Base-by-base conservation (phyloP, 1,140 invertebrate species). In the Elymnias hypermnestra region DNA sequence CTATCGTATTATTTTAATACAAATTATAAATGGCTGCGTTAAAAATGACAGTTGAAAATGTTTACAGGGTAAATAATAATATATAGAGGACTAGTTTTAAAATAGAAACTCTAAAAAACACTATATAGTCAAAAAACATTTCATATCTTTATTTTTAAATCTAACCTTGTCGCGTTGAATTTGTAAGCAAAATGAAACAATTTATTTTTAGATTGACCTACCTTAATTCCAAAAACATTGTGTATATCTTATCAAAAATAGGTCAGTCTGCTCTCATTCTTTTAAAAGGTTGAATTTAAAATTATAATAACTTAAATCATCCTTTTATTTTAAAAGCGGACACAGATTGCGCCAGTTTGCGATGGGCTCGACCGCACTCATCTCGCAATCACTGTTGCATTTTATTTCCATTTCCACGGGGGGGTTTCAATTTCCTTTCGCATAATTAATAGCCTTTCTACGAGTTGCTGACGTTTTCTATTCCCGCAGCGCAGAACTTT, bases 371-470 rank as follows among this genome's bases (percentile, higher is more conserved):
- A 28, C 57, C 52, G 66, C 56, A 72, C 72, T 82, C 74, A 72
- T 75, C 77, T 73, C 65, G 69, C 75, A 83, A 83, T 77, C 70
- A 72, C 65, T 77, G 75, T 76, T 72, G 78, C 78, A 79, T 83
- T 83, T 83, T 83, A 83, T 83, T 83, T 79, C 74, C 72, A 83
- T 83, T 78, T 83, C 78, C 75, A 70, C 68, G 74, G 73, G 26
- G 19, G 68, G 75, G 75, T 83, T 79, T 79, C 78, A 76, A 83
- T 83, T 79, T 83, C 78, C 78, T 77, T 73, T 76, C 75, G 74
- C 74, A 83, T 83, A 83, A 83, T 83, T 83, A 83, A 83, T 83
- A 79, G 73, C 74, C 72, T 79, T 73, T 75, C 73, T 68, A 62
- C 72, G 58, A 64, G 66, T 65, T 57, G 62, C 66, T 73, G 75